These are phyloP conservation scores for Taphrorychus bicolor DNA, from an alignment of 2,888 invertebrate genomes.

Conservation along the genomic window DNA sequence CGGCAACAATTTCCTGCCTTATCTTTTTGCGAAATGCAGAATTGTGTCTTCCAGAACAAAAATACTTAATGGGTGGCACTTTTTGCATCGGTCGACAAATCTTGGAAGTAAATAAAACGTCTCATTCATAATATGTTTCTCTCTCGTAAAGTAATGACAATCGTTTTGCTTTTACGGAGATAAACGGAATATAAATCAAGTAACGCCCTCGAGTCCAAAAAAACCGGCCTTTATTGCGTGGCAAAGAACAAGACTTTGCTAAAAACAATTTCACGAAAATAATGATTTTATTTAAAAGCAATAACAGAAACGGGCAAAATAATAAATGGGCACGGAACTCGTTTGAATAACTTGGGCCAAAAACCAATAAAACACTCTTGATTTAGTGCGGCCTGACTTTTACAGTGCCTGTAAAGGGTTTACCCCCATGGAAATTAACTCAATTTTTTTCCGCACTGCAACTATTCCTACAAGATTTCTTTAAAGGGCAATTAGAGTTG, in stretches of 20 bases:
- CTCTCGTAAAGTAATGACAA: not conserved
- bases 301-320: conserved; percentile 34
- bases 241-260: conserved; percentile 9
- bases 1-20: not conserved
- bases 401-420: conserved; percentile 33
- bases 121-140: not conserved
- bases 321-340: conserved; percentile 37
- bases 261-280: conserved; percentile 37
- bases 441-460: conserved; percentile 21
- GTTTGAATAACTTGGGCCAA: conserved; percentile 40
- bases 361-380: conserved; percentile 42
- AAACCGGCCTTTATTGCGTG: conserved; percentile 9
- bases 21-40: not conserved
- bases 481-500: too few relatives aligned
- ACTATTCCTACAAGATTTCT: conserved; percentile 20
- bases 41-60: conserved; percentile 1
- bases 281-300: conserved; percentile 42
- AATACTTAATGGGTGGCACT: conserved; percentile 1
- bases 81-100: not conserved
- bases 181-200: not conserved
- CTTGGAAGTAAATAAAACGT: not conserved
- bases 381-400: conserved; percentile 42
- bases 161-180: not conserved
- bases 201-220: not conserved
- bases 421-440: conserved; percentile 34